phyloP scores from a whole-genome alignment of 1,140 invertebrate species.

The Neotoxoptera formosana region DNA sequence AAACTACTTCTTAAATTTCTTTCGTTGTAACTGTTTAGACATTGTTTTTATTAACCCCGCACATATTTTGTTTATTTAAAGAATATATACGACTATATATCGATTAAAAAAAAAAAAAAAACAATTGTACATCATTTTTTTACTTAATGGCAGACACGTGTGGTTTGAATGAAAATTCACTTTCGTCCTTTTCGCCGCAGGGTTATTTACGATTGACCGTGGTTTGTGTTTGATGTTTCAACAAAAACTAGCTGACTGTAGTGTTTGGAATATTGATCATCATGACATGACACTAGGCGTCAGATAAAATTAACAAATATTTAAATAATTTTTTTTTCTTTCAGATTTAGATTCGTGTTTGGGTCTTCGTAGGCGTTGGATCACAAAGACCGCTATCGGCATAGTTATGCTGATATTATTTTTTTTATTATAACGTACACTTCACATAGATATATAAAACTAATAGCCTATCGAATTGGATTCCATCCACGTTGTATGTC shows the following conservation, averaged over 20 bases:
- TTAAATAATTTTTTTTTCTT: slow-evolving; percentile 6
- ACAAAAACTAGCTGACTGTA: slow-evolving; percentile 47
- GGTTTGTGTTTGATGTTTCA: slow-evolving; percentile 24
- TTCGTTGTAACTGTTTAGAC: not conserved
- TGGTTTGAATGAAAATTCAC: slow-evolving; percentile 38
- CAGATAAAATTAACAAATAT: slow-evolving; percentile 49
- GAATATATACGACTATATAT: not conserved
- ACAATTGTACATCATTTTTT: slow-evolving; percentile 33
- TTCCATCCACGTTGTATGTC: slow-evolving; percentile 19
- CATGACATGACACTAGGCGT: slow-evolving; percentile 18
- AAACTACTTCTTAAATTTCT: not conserved
- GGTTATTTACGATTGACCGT: slow-evolving; percentile 12
- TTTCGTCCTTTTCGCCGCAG: not conserved
- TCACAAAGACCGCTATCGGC: slow-evolving; percentile 44
- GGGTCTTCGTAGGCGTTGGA: slow-evolving; percentile 41
- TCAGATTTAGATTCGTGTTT: slow-evolving; percentile 43
- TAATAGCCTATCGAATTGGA: slow-evolving; percentile 19
- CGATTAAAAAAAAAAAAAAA: not conserved
- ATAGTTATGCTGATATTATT: slow-evolving; percentile 40
- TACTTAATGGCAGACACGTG: not conserved
- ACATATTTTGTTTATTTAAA: not conserved
- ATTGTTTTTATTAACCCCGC: not conserved
- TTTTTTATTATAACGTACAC: slow-evolving; percentile 29
- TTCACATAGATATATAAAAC: not conserved
- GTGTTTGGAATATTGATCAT: slow-evolving; percentile 35